Evolutionary conservation across 2,113 vertebrate genomes (phyloP), one percentile per base, ranked within the genome.

Genomic region (Aspidoscelis tigris): DNA sequence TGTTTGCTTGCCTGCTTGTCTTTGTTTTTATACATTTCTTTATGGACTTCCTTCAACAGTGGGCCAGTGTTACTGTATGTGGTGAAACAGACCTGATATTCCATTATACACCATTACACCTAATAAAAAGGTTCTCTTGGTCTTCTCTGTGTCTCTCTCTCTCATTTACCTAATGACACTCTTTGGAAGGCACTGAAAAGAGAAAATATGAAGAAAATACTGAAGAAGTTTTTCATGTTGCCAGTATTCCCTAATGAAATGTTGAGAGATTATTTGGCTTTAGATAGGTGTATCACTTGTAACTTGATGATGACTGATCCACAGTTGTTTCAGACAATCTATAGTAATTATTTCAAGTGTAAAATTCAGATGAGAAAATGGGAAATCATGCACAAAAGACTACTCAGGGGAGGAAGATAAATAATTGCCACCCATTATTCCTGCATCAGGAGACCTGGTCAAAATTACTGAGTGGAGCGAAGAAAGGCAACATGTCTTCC

Each of bases 361-460:
- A 73, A 78, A 61, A 78, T 87, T 78, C 85, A 78, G 61, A 77
- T 55, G 85, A 83, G 85, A 87, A 87, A 87, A 82, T 78, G 58
- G 39, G 81, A 87, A 78, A 78, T 82, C 78, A 73, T 87, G 75
- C 44, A 83, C 80, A 73, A 82, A 78, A 78, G 68, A 78, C 85
- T 78, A 66, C 80, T 44, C 44, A 73, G 69, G 61, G 75, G 80
- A 82, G 68, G 58, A 74, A 66, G 85, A 87, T 74, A 87, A 87
- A 87, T 87, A 87, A 87, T 87, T 82, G 80, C 80, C 80, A 78
- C 58, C 76, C 58, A 83, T 87, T 87, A 87, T 87, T 82, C 73
- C 85, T 22, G 39, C 85, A 66, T 82, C 76, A 55, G 53, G 80
- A 82, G 85, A 83, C 75, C 80, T 82, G 85, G 85, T 82, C 80